phyloP scores from a whole-genome alignment of 1,140 invertebrate species.

The Cydia strobilella region DNA sequence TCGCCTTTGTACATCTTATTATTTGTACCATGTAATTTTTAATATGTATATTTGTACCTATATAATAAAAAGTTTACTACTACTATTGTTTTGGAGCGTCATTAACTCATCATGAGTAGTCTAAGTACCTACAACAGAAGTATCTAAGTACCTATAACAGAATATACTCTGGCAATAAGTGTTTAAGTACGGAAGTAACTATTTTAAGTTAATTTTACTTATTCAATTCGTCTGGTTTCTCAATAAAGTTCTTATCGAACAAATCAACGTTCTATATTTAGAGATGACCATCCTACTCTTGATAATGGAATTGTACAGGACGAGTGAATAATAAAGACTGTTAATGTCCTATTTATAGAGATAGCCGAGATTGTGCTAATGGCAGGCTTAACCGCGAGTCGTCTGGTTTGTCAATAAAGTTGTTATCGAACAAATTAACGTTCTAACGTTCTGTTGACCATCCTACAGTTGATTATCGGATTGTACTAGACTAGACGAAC shows the following conservation, averaged over 20 bases:
- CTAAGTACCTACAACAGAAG: no score
- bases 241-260: background rate
- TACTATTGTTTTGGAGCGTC: no score
- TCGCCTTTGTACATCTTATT: no score
- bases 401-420: background rate
- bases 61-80: no score
- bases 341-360: background rate
- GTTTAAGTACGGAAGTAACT: no score
- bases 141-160: no score
- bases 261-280: slow-evolving; percentile 2
- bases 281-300: background rate
- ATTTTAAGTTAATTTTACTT: no score
- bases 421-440: background rate
- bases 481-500: background rate
- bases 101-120: no score
- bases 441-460: background rate
- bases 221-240: background rate
- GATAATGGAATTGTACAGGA: background rate
- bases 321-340: background rate
- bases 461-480: background rate
- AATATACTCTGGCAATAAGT: no score
- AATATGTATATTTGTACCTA: no score
- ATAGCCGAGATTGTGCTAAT: background rate
- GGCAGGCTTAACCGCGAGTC: no score
- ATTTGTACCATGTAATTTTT: no score